Evolutionary conservation across 2,113 vertebrate genomes (phyloP), one percentile per base, ranked within the genome.

Genomic region (Garra rufa): DNA sequence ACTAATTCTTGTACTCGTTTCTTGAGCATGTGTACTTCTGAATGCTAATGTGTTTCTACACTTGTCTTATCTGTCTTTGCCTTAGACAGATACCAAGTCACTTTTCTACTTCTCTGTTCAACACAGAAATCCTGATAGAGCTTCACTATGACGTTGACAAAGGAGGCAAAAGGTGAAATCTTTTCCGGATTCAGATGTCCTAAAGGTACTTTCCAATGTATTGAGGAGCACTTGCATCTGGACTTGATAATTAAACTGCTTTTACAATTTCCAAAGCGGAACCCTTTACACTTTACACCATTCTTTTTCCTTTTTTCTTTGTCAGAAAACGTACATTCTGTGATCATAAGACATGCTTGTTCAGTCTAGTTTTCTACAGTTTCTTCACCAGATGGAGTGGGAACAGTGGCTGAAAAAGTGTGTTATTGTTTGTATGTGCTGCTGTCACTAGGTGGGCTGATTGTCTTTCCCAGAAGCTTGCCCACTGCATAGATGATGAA

Each of bases 331-430:
- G 73, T 77, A 73, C 65, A 48, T 81, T 80, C 63, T 2, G 34
- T 19, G 19, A 76, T 46, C 59, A 77, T 41, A 11, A 65, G 21
- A 6, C 15, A 13, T 13, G 71, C 59, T 17, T 84, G 82, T 14
- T 65, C 82, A 9, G 46, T 65, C 82, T 57, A 83, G 15, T 13
- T 63, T 2, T 84, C 82, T 19, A 76, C 14, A 2, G 30, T 44
- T 46, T 84, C 82, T 17, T 84, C 74, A 52, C 59, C 74, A 15
- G 82, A 17, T 11, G 57, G 43, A 21, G 57, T 84, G 15, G 82
- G 82, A 65, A 59, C 11, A n/a, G n/a, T 24, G 55, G 38, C 17
- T 73, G 73, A 17, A 74, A 84, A 3, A n/a, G 10, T 63, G 2
- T 26, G 24, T 10, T 67, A 46, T 15, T 57, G 10, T 9, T 43